phyloP scores from a whole-genome alignment of 2,888 invertebrate species.

The Brenthis daphne region DNA sequence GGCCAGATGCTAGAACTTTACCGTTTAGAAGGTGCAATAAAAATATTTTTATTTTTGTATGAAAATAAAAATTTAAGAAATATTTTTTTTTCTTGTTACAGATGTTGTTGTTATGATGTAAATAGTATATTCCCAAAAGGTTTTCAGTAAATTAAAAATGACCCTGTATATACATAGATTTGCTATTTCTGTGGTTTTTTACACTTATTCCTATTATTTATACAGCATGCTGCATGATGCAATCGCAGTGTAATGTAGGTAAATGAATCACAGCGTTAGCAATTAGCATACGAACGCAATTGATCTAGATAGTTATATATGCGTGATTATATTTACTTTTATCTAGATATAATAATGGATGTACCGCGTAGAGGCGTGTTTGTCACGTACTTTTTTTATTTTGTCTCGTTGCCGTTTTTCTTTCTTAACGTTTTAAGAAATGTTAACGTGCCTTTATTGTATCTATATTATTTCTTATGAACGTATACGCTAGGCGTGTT shows the following conservation, averaged over 20 bases:
- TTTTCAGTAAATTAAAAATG: no score
- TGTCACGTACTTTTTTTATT: background rate
- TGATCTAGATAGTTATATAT: conserved; percentile 25
- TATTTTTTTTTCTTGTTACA: no score
- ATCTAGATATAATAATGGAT: conserved; percentile 9
- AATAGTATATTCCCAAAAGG: no score
- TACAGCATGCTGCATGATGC: conserved; percentile 25
- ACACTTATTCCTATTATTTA: conserved; percentile 9
- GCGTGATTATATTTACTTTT: conserved; percentile 24
- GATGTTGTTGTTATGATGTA: no score
- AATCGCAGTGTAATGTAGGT: conserved; percentile 24
- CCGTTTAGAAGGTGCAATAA: no score
- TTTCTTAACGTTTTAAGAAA: no score
- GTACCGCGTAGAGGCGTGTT: background rate
- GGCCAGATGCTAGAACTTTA: no score
- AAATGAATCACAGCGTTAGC: conserved; percentile 26
- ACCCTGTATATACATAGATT: background rate
- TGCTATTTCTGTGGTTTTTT: background rate
- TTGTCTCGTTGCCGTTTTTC: no score
- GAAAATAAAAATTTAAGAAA: no score
- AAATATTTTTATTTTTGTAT: no score
- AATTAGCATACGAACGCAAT: conserved; percentile 23
- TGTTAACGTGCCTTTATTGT: no score
- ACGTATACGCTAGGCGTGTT: conserved; percentile 1
- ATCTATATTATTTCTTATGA: background rate